Base-by-base conservation (phyloP, 2,888 invertebrate species). In the Drosophila algonquin region DNA sequence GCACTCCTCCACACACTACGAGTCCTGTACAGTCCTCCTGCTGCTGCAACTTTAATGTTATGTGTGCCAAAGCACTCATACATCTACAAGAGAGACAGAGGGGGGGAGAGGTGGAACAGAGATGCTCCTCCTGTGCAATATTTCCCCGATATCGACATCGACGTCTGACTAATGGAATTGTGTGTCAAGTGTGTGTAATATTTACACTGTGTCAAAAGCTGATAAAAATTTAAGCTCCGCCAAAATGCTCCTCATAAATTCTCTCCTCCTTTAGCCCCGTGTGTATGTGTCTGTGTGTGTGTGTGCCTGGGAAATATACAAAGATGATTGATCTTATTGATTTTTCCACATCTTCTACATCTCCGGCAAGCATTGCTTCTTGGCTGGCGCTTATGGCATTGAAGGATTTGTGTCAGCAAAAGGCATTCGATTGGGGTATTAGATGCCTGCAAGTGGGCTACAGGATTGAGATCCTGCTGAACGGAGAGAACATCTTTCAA, bases 181-280 rank as follows among this genome's bases (percentile, higher is more conserved):
- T 85, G 89, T 85, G 89, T 85, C 85, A 85, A 89, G 89, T 81
- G 89, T 87, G 89, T 81, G 89, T 84, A 78, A 85, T 89, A 89
- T 89, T 85, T 89, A 76, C 81, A 78, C 87, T 89, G 87, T 85
- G 87, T 89, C 85, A 87, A 84, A 87, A 85, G 89, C 87, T 85
- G 85, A 89, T 89, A 77, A 87, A 89, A 84, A 87, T 85, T 89
- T 87, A 87, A 85, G 85, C 87, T 73, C 40, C 79, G 59, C 75
- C 73, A 73, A 75, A 84, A 87, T 79, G 87, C 71, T 65, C 59
- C 77, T 76, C 72, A 77, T 85, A 70, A 67, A 73, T 74, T 72
- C 72, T 72, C 72, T 35, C 1, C 40, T 59, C 69, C 73, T 69
- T 69, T 76, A 68, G 60, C 21, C 21, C 30, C n/a, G 24, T 46